These are phyloP conservation scores for Dromius quadrimaculatus DNA, from an alignment of 2,888 invertebrate species.

Conservation along the genomic window DNA sequence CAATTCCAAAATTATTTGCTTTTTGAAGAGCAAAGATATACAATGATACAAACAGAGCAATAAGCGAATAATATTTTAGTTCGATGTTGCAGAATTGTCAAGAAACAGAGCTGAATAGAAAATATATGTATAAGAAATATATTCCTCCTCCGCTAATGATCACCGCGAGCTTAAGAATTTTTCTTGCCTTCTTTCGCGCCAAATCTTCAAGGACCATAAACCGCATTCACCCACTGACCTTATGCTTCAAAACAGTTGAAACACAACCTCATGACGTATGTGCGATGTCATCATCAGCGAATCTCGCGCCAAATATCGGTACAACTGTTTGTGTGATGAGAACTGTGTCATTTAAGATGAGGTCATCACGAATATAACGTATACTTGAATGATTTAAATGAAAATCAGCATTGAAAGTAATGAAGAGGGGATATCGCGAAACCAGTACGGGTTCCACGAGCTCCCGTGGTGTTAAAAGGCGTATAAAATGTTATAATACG, in stretches of 20 bases:
- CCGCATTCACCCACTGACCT: slow-evolving; percentile 38
- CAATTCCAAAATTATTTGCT: too few species aligned
- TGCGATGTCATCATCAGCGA: slow-evolving; percentile 2
- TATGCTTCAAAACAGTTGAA: too few species aligned
- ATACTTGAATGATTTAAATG: slow-evolving; percentile 37
- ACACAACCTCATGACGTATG: slow-evolving; percentile 5
- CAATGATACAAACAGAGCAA: too few species aligned
- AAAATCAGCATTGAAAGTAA: slow-evolving; percentile 1
- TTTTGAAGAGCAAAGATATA: too few species aligned
- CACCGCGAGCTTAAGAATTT: slow-evolving; percentile 17
- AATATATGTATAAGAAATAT: neutral
- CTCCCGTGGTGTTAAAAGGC: slow-evolving; percentile 42
- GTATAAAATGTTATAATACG: slow-evolving; percentile 41
- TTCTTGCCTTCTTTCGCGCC: slow-evolving; percentile 32
- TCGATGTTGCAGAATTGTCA: too few species aligned
- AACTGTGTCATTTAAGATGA: too few species aligned
- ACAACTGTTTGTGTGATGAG: too few species aligned
- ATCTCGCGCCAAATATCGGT: slow-evolving; percentile 1
- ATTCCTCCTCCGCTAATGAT: slow-evolving; percentile 1
- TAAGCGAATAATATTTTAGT: too few species aligned
- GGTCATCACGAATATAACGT: slow-evolving; percentile 24
- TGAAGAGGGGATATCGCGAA: slow-evolving; percentile 35
- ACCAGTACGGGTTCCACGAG: slow-evolving; percentile 39
- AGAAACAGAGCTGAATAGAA: slow-evolving; percentile 1
- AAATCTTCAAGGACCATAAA: slow-evolving; percentile 33